Base-by-base conservation (phyloP, 2,113 vertebrate genomes). In the Ascaphus truei region DNA sequence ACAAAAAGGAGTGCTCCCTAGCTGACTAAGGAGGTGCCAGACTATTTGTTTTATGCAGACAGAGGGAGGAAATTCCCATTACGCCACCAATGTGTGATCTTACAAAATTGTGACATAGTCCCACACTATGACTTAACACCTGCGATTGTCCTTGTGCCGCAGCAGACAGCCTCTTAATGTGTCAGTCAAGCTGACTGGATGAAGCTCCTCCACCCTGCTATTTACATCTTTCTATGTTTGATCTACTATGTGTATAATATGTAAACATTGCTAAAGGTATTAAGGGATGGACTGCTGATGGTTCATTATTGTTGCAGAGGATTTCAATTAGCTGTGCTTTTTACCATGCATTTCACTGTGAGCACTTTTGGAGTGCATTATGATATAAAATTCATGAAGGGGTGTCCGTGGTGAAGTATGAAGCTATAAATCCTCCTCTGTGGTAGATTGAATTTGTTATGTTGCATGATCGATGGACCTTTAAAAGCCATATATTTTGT, bases 351-450 rank as follows among this genome's bases (percentile, higher is more conserved):
- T n/a, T 22, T 61, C 13, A 37, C 50, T 52, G 31, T 64, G 16
- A 36, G 47, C 62, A 29, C 47, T 64, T 13, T 34, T 52, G 36
- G 22, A 53, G n/a, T 65, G 62, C 63, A 66, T 66, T 66, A 66
- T 37, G 26, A 66, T 66, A 22, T 55, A 66, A 55, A 55, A 66
- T 66, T 55, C 37, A 66, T 66, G 51, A 66, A 33, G 51, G 6
- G 13, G 26, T 16, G 43, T 15, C 30, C 33, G 43, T 43, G 29
- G 50, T 29, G 9, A 55, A 43, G 50, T 27, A n/a, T 53, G 62
- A 41, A 41, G 12, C 7, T 20, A 53, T 37, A 27, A 39, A 51
- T 52, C 31, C 41, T 22, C 15, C 15, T 52, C 47, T 23, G 18
- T 73, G 51, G 56, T 33, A 30, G 16, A 31, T 41, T 73, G 33